Base-by-base conservation (phyloP, 53 echinoderm and acorn worm species). In the Actinopyga echinites region DNA sequence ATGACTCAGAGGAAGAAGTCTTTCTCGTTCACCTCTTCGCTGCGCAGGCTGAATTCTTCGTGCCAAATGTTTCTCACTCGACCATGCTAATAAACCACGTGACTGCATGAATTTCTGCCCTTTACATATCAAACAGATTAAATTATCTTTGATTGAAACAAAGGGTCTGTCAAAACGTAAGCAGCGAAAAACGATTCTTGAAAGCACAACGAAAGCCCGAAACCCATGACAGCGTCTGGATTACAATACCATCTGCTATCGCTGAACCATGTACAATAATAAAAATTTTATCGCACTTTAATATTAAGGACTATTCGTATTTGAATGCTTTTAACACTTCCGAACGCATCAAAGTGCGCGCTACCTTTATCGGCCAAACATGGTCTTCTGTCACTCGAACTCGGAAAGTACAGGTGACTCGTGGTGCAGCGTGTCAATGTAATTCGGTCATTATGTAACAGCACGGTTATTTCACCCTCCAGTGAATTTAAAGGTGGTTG, bases 301-400 rank as follows among this genome's bases (percentile, higher is more conserved):
- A 71, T 71, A 71, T 71, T 42, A 71, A 40, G 71, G 44, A 71
- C 71, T 23, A 71, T 42, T 71, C 42, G 71, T 71, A 71, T 71
- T 71, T 71, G 71, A 71, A 71, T 71, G 71, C 71, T 71, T 42
- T 71, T 71, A 71, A 71, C 71, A 71, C 71, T 71, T 71, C 43
- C 71, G 71, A 71, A 40, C 71, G 71, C 71, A 42, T 25, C 24
- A 71, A 71, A 71, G 71, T 71, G 44, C 71, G 40, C 24, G 71
- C 44, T 36, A 71, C 71, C 71, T 38, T 42, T 17, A 36, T 11
- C 25, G 25, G 49, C 49, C n/a, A 49, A 15, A 15, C 49, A 15
- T 17, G 49, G 17, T 49, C 15, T 49, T 49, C 49, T 49, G 13
- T 49, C 17, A 6, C 49, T 49, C 49, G 49, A 49, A 49, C 49